Percentiles rank a stretch among this genome's conserved stretches.
These are phyloP conservation scores for Sepioteuthis lessoniana DNA, from an alignment of 2,888 invertebrate species.

Conservation along the genomic window DNA sequence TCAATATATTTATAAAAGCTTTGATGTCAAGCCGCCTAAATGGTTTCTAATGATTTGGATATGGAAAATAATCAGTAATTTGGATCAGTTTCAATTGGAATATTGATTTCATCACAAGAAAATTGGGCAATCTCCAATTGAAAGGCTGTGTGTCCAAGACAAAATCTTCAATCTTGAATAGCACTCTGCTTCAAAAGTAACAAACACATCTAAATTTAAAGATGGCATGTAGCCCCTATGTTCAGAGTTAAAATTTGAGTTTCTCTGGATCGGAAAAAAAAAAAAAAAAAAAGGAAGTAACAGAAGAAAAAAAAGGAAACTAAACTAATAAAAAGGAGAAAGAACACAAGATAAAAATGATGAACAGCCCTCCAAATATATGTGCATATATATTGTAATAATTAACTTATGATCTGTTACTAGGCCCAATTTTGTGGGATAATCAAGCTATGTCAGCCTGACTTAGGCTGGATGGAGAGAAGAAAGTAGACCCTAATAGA, in stretches of 20 bases:
- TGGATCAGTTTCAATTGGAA: background rate
- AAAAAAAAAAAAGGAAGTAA: background rate
- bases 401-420: constrained; percentile 33
- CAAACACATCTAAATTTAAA: background rate
- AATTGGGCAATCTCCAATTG: background rate
- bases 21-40: constrained; percentile 16
- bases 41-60: constrained; percentile 10
- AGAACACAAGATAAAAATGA: background rate
- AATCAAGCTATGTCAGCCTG: constrained; percentile 14
- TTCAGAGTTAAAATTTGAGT: background rate
- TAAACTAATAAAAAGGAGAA: background rate
- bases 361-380: background rate
- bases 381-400: constrained; percentile 33
- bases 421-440: constrained; percentile 33
- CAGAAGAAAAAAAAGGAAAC: background rate
- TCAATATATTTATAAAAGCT: background rate
- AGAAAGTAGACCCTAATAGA: constrained; percentile 33
- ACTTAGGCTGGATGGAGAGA: constrained; percentile 33
- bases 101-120: background rate
- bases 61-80: background rate
- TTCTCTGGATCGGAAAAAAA: background rate
- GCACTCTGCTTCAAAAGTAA: background rate
- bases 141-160: background rate
- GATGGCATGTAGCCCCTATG: background rate
- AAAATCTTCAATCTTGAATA: background rate